Evolutionary conservation across 2,797 vertebrate species (phyloP).

Genomic region (Sebastes reedi): DNA sequence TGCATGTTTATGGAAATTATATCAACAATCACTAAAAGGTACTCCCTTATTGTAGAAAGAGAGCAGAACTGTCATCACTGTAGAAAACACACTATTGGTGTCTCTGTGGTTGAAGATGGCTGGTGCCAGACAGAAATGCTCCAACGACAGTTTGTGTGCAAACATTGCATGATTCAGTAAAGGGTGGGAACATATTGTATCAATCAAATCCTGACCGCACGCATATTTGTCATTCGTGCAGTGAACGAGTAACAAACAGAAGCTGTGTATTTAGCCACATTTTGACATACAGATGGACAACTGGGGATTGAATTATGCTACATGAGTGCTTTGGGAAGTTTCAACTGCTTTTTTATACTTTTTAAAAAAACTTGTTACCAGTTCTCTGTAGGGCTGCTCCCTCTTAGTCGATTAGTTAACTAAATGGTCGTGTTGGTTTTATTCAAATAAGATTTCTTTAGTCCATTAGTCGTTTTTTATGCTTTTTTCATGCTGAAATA

Average conservation of each 20-base stretch:
- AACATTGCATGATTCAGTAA: background rate
- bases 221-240: conserved; percentile 7
- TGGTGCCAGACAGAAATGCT: conserved; percentile 22
- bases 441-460: too few relatives aligned
- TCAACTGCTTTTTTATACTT: background rate
- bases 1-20: conserved; percentile 39
- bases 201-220: conserved; percentile 28
- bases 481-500: too few relatives aligned
- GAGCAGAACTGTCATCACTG: conserved; percentile 18
- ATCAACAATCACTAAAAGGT: conserved; percentile 32
- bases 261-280: background rate
- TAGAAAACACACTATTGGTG: conserved; percentile 1
- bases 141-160: background rate
- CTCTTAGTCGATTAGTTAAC: too few relatives aligned
- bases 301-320: background rate
- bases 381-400: too few relatives aligned
- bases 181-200: conserved; percentile 17
- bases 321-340: background rate
- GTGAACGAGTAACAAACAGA: background rate
- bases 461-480: too few relatives aligned
- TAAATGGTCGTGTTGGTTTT: accelerated
- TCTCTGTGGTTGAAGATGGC: background rate
- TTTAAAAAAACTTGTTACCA: background rate
- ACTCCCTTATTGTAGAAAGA: conserved; percentile 11
- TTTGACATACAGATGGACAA: background rate